These are phyloP conservation scores for Philopotamus ludificatus DNA, from an alignment of 1,140 invertebrate genomes.

Conservation along the genomic window DNA sequence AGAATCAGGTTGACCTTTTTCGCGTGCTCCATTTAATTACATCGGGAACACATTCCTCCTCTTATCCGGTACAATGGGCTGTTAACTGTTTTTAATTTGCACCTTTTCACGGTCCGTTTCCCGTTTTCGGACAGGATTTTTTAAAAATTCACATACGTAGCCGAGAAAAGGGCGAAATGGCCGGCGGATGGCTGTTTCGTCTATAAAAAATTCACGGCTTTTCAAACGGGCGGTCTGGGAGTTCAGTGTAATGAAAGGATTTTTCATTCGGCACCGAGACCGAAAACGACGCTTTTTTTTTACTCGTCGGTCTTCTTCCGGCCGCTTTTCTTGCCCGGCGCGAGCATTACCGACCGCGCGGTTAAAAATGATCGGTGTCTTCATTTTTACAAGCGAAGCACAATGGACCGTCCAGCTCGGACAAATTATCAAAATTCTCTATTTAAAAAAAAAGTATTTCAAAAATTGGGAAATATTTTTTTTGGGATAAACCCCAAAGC, in stretches of 20 bases:
- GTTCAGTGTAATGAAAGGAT: constrained; percentile 6
- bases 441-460: no score
- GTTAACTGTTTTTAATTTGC: neutral
- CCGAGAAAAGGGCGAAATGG: neutral
- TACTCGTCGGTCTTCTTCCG: neutral
- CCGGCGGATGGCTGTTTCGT: neutral
- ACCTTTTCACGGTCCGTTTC: neutral
- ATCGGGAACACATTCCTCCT: no score
- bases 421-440: no score
- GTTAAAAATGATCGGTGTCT: neutral
- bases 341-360: neutral
- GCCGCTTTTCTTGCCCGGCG: neutral
- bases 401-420: no score
- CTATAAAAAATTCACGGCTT: constrained; percentile 2
- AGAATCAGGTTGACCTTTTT: no score
- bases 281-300: neutral
- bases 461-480: no score
- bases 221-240: constrained; percentile 12
- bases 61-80: no score
- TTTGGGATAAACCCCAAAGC: no score
- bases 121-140: neutral
- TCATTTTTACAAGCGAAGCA: neutral
- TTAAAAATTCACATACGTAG: constrained; percentile 3
- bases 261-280: constrained; percentile 3
- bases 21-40: no score